Conservation (phyloP, 1,140 invertebrate species). For the Heliconius hewitsoni region DNA sequence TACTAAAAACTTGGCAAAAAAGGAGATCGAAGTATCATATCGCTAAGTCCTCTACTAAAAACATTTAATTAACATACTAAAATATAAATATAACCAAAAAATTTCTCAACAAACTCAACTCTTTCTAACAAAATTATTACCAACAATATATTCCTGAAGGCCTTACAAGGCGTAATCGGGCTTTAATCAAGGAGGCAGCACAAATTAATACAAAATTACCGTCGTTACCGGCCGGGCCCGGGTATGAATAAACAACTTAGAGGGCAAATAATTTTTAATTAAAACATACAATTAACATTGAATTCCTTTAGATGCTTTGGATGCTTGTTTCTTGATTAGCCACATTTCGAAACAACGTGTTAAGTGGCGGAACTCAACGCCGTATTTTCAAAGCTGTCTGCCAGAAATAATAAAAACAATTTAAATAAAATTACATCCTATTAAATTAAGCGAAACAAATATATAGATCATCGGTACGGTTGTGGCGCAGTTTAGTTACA, state of each 20-base stretch:
- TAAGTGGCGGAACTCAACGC: no score
- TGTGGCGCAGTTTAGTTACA: no score
- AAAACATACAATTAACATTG: constrained; percentile 35
- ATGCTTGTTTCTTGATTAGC: background rate
- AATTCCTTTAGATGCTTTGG: constrained; percentile 13
- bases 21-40: background rate
- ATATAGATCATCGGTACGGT: no score
- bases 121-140: constrained; percentile 1
- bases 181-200: constrained; percentile 66
- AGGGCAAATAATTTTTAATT: constrained; percentile 59
- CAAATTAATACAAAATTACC: constrained; percentile 73
- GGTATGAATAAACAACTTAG: constrained; percentile 29
- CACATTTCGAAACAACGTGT: no score
- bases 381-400: no score
- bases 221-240: constrained; percentile 45
- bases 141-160: constrained; percentile 43
- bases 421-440: no score
- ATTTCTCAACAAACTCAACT: background rate
- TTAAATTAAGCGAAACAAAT: no score
- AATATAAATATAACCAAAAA: background rate
- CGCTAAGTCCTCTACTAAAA: background rate
- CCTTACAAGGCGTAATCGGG: constrained; percentile 50
- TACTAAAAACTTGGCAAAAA: no score
- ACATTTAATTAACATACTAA: no score
- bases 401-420: no score